Percentiles rank a stretch among this genome's conserved stretches.
phyloP scores from a whole-genome alignment of 2,113 vertebrate genomes.

The Agelaius phoeniceus region DNA sequence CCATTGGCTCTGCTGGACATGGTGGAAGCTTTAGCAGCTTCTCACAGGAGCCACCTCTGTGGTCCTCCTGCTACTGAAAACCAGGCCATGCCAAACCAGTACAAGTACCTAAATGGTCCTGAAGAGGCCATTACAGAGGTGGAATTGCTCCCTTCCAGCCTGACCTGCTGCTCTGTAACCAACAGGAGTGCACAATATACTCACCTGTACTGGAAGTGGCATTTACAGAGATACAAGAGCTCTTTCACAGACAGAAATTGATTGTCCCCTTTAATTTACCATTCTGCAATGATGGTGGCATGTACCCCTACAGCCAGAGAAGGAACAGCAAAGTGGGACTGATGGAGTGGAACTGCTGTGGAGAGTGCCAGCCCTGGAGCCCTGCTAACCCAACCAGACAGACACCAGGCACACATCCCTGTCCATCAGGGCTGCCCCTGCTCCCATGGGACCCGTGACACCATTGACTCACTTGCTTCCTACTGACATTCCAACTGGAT shows the following conservation, averaged over 20 bases:
- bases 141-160: background rate
- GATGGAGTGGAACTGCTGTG: background rate
- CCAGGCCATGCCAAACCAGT: background rate
- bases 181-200: background rate
- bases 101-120: background rate
- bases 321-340: background rate
- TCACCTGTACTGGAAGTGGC: background rate
- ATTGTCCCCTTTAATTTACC: background rate
- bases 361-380: background rate
- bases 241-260: background rate
- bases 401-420: background rate
- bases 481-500: background rate
- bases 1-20: background rate
- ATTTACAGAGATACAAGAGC: background rate
- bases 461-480: background rate
- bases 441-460: background rate
- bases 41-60: background rate
- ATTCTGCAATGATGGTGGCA: background rate
- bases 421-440: fast-evolving
- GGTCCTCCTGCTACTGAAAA: background rate
- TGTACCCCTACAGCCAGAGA: background rate
- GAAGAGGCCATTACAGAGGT: background rate
- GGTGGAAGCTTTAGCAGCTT: background rate
- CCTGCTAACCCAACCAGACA: background rate
- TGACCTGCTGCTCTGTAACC: background rate